Percentiles rank a stretch among this genome's conserved stretches.
Conservation (phyloP, 2,888 invertebrate species). For the Troides oblongomaculatus region DNA sequence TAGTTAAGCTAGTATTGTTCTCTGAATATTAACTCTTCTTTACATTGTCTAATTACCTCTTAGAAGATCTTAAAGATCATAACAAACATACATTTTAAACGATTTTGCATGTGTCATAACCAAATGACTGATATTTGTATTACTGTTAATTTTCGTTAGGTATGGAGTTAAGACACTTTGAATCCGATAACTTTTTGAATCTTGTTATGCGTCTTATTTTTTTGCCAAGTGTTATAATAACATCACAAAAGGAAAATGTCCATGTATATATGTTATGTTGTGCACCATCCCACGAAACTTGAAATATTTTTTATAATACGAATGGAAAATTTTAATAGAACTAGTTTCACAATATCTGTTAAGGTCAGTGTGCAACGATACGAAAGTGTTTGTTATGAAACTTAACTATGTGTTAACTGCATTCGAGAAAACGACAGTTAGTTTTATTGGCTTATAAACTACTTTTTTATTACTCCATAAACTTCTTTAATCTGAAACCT, state of each 20-base stretch:
- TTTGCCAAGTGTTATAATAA: not conserved
- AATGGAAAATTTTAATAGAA: slow-evolving; percentile 23
- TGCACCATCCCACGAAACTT: not conserved
- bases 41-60: not conserved
- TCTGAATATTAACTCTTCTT: not conserved
- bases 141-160: too few species aligned
- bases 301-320: not conserved
- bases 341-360: slow-evolving; percentile 14
- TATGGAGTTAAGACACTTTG: too few species aligned
- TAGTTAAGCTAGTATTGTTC: not conserved
- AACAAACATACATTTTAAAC: not conserved
- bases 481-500: not conserved
- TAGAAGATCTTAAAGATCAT: too few species aligned
- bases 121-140: too few species aligned
- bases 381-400: slow-evolving; percentile 10
- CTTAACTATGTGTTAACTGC: not conserved
- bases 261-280: not conserved
- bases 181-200: not conserved
- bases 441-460: not conserved
- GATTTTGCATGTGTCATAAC: too few species aligned
- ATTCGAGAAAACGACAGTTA: not conserved
- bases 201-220: not conserved
- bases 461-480: not conserved
- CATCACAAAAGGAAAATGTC: not conserved
- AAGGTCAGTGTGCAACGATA: slow-evolving; percentile 12